Conservation (phyloP, 2,113 vertebrate genomes). For the Lepisosteus oculatus region DNA sequence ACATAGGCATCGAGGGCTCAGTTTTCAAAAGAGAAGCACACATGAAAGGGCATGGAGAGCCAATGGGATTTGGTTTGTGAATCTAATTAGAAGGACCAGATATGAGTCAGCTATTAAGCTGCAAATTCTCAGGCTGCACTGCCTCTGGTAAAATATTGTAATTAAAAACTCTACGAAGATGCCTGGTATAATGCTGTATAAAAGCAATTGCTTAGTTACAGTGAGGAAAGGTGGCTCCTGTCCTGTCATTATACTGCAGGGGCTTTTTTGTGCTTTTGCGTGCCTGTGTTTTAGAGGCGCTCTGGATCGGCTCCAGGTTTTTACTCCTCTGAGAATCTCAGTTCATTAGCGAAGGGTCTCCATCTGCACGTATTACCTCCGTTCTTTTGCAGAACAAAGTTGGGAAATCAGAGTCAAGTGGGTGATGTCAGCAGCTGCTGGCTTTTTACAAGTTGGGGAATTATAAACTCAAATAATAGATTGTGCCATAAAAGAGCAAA, state of each 20-base stretch:
- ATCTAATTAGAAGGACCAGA: conserved; percentile 17
- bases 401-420: conserved; percentile 27
- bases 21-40: conserved; percentile 35
- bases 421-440: conserved; percentile 33
- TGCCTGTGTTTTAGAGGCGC: background rate
- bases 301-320: background rate
- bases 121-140: conserved; percentile 21
- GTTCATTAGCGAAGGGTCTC: conserved; percentile 22
- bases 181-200: background rate
- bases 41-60: conserved; percentile 44
- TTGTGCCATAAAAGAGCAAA: conserved; percentile 26
- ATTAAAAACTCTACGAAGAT: conserved; percentile 36
- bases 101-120: conserved; percentile 52
- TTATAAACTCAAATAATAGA: conserved; percentile 23
- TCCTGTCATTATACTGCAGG: conserved; percentile 10
- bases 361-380: conserved; percentile 13
- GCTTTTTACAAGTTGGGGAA: conserved; percentile 12
- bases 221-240: conserved; percentile 1
- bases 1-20: conserved; percentile 42
- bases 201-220: conserved; percentile 1
- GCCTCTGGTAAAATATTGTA: conserved; percentile 44
- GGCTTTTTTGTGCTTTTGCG: conserved; percentile 6
- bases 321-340: conserved; percentile 18
- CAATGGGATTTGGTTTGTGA: conserved; percentile 23
- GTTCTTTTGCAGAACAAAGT: conserved; percentile 32